phyloP scores from a whole-genome alignment of 2,797 vertebrate genomes.

The Sphenopsis melanotis region DNA sequence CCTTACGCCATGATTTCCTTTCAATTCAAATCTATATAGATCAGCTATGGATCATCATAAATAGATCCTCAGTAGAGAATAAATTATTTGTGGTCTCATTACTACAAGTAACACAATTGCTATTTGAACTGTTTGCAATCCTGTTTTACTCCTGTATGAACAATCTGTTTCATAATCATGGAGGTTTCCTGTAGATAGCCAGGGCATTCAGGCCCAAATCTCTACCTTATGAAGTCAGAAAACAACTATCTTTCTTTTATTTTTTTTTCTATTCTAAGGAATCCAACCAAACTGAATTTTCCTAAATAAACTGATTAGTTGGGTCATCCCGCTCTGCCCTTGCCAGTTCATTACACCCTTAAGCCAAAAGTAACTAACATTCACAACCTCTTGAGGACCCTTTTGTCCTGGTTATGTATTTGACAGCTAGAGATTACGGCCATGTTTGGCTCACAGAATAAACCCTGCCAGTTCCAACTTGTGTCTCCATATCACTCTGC shows the following conservation, averaged over 20 bases:
- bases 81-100: neutral
- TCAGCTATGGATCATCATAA: neutral
- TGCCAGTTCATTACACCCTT: neutral
- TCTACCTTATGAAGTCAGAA: neutral
- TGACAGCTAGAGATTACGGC: neutral
- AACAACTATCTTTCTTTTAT: neutral
- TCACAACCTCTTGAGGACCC: neutral
- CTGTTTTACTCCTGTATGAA: neutral
- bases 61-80: neutral
- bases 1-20: neutral
- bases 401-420: neutral
- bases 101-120: neutral
- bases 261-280: neutral
- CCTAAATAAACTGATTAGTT: neutral
- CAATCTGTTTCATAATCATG: neutral
- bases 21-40: neutral
- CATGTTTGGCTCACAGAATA: neutral
- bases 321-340: neutral
- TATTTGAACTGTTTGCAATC: neutral
- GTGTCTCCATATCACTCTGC: neutral
- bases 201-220: neutral
- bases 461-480: neutral
- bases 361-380: neutral
- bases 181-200: neutral
- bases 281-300: neutral